Percentiles rank a stretch among this genome's conserved stretches.
phyloP scores from a whole-genome alignment of 2,888 invertebrate genomes.

The Lydus trimaculatus region DNA sequence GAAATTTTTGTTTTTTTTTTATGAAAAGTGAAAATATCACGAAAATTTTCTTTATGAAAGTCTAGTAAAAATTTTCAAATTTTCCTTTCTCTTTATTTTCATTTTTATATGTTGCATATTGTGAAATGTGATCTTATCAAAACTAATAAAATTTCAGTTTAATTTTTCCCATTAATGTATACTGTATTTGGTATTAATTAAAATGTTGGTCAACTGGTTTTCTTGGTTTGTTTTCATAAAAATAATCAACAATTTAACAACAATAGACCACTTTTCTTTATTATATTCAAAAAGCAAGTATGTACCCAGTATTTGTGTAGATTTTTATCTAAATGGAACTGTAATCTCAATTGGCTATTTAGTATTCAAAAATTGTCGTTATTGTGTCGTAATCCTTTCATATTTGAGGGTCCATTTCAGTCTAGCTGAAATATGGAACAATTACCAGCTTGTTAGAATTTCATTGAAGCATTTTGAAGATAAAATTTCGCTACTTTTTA shows the following conservation, averaged over 20 bases:
- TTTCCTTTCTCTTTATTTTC: constrained; percentile 6
- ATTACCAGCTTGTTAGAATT: background rate
- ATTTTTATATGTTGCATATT: background rate
- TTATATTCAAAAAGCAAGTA: background rate
- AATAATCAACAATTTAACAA: background rate
- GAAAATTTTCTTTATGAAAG: constrained; percentile 7
- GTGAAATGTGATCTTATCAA: constrained; percentile 5
- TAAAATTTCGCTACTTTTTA: too few species aligned
- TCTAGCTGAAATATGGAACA: background rate
- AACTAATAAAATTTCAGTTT: background rate
- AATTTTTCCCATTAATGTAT: background rate
- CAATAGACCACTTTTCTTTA: background rate
- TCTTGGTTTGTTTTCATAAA: background rate
- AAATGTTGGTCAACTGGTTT: background rate
- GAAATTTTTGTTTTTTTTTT: background rate
- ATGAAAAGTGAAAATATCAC: background rate
- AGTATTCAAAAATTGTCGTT: constrained; percentile 1
- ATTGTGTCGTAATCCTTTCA: background rate
- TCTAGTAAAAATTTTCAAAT: background rate
- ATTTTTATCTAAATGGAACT: background rate
- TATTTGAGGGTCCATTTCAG: background rate
- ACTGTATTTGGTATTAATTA: background rate
- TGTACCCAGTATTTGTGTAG: background rate
- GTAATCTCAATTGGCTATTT: too few species aligned
- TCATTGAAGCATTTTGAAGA: background rate